Conservation (phyloP, 2,797 vertebrate species). For the Chaetophractus vellerosus region DNA sequence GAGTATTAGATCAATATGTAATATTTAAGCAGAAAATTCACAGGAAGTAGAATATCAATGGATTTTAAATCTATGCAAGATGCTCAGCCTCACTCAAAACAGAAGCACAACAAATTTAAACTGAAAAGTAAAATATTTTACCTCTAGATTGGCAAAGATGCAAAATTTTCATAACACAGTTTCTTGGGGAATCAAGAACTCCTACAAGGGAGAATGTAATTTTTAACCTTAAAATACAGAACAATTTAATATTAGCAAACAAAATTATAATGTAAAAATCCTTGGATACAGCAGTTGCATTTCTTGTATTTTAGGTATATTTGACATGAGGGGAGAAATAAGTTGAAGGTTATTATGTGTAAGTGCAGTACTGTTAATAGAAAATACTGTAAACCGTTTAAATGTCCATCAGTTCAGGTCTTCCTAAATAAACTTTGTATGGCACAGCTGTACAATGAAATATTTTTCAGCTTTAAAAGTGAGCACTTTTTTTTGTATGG, state of each 20-base stretch:
- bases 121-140: neutral
- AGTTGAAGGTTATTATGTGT: neutral
- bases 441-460: neutral
- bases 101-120: neutral
- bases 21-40: neutral
- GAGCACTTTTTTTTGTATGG: neutral
- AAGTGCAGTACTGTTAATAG: too few species aligned
- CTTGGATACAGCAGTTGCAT: neutral
- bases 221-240: neutral
- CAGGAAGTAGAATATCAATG: neutral
- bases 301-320: neutral
- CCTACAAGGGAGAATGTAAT: neutral
- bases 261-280: neutral
- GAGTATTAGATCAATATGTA: neutral
- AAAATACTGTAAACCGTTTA: neutral
- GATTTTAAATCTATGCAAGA: neutral
- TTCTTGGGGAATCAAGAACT: neutral
- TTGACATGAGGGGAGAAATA: neutral
- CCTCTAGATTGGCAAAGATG: neutral
- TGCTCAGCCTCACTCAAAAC: neutral
- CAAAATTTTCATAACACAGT: neutral
- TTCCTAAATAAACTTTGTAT: neutral
- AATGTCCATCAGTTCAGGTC: neutral
- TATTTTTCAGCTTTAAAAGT: neutral
- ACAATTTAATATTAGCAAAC: neutral